These are phyloP conservation scores for Bombus confusus DNA, from an alignment of 1,140 invertebrate genomes.

Conservation along the genomic window DNA sequence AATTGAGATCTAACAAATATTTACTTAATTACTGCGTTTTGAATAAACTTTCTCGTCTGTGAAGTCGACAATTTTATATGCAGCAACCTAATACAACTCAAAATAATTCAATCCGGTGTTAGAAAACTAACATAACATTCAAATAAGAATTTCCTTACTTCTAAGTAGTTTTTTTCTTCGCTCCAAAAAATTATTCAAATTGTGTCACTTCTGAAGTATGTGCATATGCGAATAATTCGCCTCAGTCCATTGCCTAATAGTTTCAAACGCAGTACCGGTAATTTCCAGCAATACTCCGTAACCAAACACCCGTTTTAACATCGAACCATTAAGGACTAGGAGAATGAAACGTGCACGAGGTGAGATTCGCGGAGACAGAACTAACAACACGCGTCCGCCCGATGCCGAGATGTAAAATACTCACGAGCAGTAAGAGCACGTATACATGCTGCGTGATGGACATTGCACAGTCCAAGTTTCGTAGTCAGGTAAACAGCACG, in stretches of 20 bases:
- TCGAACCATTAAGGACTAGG: not conserved
- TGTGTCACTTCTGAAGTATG: too few species aligned
- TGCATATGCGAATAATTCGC: not conserved
- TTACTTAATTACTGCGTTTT: too few species aligned
- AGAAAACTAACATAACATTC: too few species aligned
- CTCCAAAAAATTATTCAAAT: too few species aligned
- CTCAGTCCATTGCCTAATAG: not conserved
- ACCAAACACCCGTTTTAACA: not conserved
- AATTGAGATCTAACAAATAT: too few species aligned
- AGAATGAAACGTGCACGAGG: too few species aligned
- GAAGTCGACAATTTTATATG: too few species aligned
- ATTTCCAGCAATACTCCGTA: not conserved
- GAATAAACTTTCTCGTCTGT: too few species aligned
- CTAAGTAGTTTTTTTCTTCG: too few species aligned
- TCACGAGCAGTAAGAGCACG: conserved; percentile 28
- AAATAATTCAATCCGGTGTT: too few species aligned
- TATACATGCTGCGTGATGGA: not conserved
- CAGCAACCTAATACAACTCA: too few species aligned
- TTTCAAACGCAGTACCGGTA: not conserved
- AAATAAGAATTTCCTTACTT: too few species aligned
- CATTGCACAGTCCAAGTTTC: conserved; percentile 21
- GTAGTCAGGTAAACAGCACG: conserved; percentile 44
- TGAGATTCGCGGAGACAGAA: not conserved
- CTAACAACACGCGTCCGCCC: not conserved
- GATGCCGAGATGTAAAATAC: not conserved